Percentiles rank a stretch among this genome's conserved stretches.
Conservation (phyloP, 2,113 vertebrate species). For the Melanerpes aurifrons region DNA sequence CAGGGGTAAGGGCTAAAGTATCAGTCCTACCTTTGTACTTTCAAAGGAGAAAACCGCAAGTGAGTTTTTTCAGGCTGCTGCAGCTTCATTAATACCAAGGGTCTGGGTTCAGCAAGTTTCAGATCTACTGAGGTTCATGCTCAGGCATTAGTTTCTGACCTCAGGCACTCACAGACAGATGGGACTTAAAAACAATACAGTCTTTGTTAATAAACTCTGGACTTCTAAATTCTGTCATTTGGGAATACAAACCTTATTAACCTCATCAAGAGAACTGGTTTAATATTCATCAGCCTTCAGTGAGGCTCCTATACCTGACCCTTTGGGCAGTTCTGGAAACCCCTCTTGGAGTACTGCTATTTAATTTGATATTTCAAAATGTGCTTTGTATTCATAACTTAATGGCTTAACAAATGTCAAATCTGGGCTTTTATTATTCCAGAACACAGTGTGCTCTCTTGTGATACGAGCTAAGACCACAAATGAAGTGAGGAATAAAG, state of each 20-base stretch:
- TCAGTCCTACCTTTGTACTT: neutral
- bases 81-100: neutral
- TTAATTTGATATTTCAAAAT: constrained; percentile 26
- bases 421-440: constrained; percentile 10
- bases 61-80: neutral
- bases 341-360: neutral
- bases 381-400: constrained; percentile 5
- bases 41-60: neutral
- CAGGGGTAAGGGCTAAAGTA: neutral
- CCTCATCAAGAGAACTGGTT: neutral
- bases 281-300: neutral
- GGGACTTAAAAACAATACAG: neutral
- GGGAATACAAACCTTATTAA: neutral
- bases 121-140: neutral
- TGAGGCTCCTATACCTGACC: neutral
- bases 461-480: neutral
- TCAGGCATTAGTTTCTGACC: neutral
- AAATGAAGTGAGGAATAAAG: constrained; percentile 10
- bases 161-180: neutral
- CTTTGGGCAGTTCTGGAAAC: constrained; percentile 2
- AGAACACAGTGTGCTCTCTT: neutral
- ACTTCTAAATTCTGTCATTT: neutral
- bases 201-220: neutral
- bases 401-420: constrained; percentile 47
- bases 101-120: neutral